These are phyloP conservation scores for Turnix velox DNA, from an alignment of 2,113 vertebrate species.

Conservation along the genomic window DNA sequence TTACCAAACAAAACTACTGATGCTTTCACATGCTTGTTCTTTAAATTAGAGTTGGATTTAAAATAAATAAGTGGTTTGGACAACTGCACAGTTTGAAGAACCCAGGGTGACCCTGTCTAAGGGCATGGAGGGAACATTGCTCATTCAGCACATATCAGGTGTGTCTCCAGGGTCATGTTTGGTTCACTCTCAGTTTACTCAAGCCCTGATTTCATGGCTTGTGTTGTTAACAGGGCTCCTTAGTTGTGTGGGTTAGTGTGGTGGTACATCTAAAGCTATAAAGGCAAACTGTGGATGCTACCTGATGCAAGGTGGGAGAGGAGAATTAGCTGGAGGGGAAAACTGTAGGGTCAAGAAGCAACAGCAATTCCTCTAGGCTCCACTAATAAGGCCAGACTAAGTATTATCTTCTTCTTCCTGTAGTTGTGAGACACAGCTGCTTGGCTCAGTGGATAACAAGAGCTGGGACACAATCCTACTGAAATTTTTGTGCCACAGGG, in stretches of 20 bases:
- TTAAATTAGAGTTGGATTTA: background rate
- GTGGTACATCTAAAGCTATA: background rate
- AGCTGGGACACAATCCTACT: background rate
- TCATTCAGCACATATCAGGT: background rate
- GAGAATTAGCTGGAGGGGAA: background rate
- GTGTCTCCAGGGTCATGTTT: background rate
- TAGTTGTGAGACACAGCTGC: background rate
- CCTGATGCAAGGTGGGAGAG: fast-evolving
- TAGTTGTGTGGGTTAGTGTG: background rate
- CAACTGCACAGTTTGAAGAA: background rate
- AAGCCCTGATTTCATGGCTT: background rate
- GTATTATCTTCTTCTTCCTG: background rate
- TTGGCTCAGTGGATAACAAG: background rate
- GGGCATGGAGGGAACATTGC: background rate
- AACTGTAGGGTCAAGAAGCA: background rate
- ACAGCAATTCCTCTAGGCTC: background rate
- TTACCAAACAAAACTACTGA: background rate
- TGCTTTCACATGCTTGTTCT: background rate
- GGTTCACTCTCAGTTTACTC: background rate
- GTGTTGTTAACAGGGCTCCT: background rate
- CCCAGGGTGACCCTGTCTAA: background rate
- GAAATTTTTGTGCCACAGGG: background rate
- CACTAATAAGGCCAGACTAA: background rate
- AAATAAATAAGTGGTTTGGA: background rate
- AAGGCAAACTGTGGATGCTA: background rate